Conservation (phyloP, 2,113 vertebrate genomes). For the Thunnus maccoyii region DNA sequence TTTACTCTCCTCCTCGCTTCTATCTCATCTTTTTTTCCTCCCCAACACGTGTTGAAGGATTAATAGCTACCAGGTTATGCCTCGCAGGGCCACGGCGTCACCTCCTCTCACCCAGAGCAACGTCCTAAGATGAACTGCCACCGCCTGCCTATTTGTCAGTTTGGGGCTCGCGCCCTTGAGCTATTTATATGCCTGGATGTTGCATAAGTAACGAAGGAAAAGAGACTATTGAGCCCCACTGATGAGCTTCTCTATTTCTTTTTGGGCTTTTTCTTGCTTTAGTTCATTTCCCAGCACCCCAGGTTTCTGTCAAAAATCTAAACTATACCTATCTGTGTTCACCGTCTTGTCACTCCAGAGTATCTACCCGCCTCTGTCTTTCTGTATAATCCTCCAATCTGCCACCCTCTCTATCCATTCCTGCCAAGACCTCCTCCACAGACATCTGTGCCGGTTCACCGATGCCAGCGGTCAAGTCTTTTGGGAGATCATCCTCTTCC, state of each 20-base stretch:
- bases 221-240: constrained; percentile 32
- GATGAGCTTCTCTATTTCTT: constrained; percentile 35
- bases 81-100: constrained; percentile 49
- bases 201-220: constrained; percentile 33
- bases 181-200: constrained; percentile 57
- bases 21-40: constrained; percentile 48
- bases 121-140: constrained; percentile 70
- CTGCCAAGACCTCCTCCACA: constrained; percentile 55
- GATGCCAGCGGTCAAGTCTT: constrained; percentile 49
- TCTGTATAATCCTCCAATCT: constrained; percentile 31
- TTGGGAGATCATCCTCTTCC: constrained; percentile 38
- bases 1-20: constrained; percentile 42
- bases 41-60: constrained; percentile 62
- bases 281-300: constrained; percentile 5
- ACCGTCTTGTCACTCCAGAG: constrained; percentile 35
- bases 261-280: not conserved
- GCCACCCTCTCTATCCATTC: constrained; percentile 4
- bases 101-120: constrained; percentile 58
- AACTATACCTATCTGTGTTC: constrained; percentile 33
- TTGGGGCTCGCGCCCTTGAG: constrained; percentile 55
- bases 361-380: constrained; percentile 26
- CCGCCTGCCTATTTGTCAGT: constrained; percentile 64
- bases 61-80: constrained; percentile 66
- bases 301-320: constrained; percentile 44
- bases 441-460: constrained; percentile 48